phyloP scores from a whole-genome alignment of 2,113 vertebrate species.

The Ardeotis arabs region DNA sequence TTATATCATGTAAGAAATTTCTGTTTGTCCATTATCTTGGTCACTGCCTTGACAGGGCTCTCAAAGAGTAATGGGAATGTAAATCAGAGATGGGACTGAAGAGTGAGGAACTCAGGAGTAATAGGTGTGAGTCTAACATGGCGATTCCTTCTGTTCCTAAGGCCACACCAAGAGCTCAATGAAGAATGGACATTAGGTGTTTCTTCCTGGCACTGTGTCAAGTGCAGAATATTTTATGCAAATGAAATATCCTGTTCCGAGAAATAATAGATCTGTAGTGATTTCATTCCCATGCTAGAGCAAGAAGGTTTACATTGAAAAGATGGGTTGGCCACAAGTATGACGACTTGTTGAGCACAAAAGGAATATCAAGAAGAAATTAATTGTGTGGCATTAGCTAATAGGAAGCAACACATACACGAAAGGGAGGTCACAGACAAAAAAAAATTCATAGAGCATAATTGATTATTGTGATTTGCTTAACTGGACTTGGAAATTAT shows the following conservation, averaged over 20 bases:
- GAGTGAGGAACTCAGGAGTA: constrained; percentile 6
- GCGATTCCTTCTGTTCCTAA: constrained; percentile 55
- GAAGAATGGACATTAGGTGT: constrained; percentile 71
- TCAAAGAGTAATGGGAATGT: constrained; percentile 16
- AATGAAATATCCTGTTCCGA: constrained; percentile 81
- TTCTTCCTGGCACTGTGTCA: constrained; percentile 78
- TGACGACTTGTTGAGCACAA: constrained; percentile 62
- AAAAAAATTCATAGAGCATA: constrained; percentile 53
- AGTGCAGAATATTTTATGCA: constrained; percentile 81
- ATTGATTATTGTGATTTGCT: constrained; percentile 72
- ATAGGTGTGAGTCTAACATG: not conserved
- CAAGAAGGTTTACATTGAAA: constrained; percentile 75
- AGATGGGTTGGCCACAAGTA: constrained; percentile 66
- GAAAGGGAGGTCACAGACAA: constrained; percentile 63
- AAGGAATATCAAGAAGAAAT: constrained; percentile 68
- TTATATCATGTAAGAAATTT: constrained; percentile 70
- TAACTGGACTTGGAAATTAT: constrained; percentile 62
- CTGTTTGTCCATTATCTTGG: constrained; percentile 69
- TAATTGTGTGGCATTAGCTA: constrained; percentile 79
- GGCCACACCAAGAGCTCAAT: constrained; percentile 33
- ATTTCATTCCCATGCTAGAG: constrained; percentile 71
- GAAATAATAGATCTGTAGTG: constrained; percentile 81
- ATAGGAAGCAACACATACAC: constrained; percentile 52
- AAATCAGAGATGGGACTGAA: constrained; percentile 46
- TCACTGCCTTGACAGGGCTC: constrained; percentile 37